Evolutionary conservation across 92 coral and sea anemone species (phyloP).

Genomic region (Phymanthus crucifer): DNA sequence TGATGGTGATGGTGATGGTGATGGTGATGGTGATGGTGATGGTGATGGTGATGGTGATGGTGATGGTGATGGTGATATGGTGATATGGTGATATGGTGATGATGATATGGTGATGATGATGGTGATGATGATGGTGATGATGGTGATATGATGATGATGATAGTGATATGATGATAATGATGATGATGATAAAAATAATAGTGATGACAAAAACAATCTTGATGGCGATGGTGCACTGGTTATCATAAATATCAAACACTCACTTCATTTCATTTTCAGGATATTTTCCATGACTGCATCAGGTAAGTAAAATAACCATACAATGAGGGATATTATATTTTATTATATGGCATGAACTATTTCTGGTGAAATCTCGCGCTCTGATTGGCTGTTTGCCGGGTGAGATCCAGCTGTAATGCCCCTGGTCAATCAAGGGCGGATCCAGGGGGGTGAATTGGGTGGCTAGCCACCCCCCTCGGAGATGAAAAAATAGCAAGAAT

Average conservation of each 20-base stretch:
- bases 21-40: background rate
- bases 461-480: no score
- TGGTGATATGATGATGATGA: no score
- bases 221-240: background rate
- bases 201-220: background rate
- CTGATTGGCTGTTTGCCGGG: background rate
- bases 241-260: background rate
- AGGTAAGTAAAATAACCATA: no score
- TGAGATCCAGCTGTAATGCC: no score
- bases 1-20: background rate
- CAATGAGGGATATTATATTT: background rate
- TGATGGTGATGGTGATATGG: background rate
- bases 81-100: background rate
- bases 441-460: no score
- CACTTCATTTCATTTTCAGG: constrained; percentile 46
- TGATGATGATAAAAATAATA: background rate
- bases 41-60: background rate
- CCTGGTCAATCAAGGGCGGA: no score
- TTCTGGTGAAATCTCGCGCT: background rate
- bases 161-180: background rate
- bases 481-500: no score
- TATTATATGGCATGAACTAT: background rate
- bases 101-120: no score
- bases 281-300: constrained; percentile 92
- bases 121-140: no score